These are phyloP conservation scores for Apis laboriosa DNA, from an alignment of 1,140 invertebrate genomes.

Conservation along the genomic window DNA sequence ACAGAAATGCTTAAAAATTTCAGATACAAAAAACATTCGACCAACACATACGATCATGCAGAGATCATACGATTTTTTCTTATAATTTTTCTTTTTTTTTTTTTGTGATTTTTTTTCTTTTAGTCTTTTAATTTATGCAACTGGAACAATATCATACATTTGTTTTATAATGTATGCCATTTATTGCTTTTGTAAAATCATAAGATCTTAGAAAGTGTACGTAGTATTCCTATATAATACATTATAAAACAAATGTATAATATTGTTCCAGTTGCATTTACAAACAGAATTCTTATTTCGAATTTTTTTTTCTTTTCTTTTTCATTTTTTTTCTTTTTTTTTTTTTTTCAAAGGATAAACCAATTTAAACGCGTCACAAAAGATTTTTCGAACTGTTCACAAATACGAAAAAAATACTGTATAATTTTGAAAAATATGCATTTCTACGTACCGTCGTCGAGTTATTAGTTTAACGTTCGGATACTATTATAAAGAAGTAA, in stretches of 20 bases:
- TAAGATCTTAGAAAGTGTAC: background rate
- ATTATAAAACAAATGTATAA: slow-evolving; percentile 17
- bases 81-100: background rate
- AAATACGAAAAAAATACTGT: slow-evolving; percentile 11
- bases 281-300: slow-evolving; percentile 6
- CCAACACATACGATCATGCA: slow-evolving; percentile 15
- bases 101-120: background rate
- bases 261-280: slow-evolving; percentile 40
- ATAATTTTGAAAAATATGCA: slow-evolving; percentile 1
- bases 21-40: slow-evolving; percentile 37
- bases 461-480: background rate
- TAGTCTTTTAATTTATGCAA: slow-evolving; percentile 33
- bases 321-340: too few relatives aligned
- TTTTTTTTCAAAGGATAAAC: slow-evolving; percentile 17
- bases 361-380: slow-evolving; percentile 8
- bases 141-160: background rate
- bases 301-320: background rate
- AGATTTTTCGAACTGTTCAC: background rate
- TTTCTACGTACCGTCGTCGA: slow-evolving; percentile 9
- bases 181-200: background rate
- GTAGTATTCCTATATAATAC: slow-evolving; percentile 2
- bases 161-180: background rate
- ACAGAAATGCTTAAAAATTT: slow-evolving; percentile 47
- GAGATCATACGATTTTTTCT: slow-evolving; percentile 4
- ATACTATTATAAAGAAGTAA: background rate